Evolutionary conservation across 1,140 invertebrate species (phyloP), one percentile per base, ranked within the genome.

Genomic region (Apis laboriosa): DNA sequence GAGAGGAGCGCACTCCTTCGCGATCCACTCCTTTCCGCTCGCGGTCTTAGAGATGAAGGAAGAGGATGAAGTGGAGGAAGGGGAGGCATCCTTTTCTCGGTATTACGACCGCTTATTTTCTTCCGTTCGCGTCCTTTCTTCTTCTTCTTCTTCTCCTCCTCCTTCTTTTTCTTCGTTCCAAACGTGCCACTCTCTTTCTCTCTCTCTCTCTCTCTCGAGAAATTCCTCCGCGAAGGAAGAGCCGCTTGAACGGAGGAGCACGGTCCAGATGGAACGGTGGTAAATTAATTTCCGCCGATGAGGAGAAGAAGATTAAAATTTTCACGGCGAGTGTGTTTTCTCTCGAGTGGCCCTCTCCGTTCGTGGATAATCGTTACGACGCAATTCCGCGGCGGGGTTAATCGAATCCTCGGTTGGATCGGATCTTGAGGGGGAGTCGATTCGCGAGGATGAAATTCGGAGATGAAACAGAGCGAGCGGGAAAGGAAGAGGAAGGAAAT

Each of bases 31-130:
- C 21, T 12, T 21, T n/a, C 13, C 7, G 9, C 5, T 12, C 9
- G 61, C 78, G 89, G 80, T 83, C 85, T 85, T 82, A 77, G 84
- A 80, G 60, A 63, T 43, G 15, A 70, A 63, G 83, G 72, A 70
- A 76, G 88, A 76, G 58, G 43, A 56, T 19, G 17, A 68, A 68
- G 67, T n/a, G 19, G 67, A 56, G 24, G 51, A n/a, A n/a, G 68
- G 8, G 77, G 66, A 63, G 51, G 80, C 19, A 75, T 34, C 21
- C 80, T 83, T 83, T 83, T 77, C 75, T 55, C 80, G 28, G 84
- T 83, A 86, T 86, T 86, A 86, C 80, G 85, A 83, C 58, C 85
- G 85, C 85, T 86, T 86, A 86, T 86, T 87, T 86, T 84, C 87
- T 72, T 70, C 87, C 67, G 75, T 77, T 77, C 78, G 66, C 77